Conservation (phyloP, 1,140 invertebrate species). For the Drosophila kikkawai region DNA sequence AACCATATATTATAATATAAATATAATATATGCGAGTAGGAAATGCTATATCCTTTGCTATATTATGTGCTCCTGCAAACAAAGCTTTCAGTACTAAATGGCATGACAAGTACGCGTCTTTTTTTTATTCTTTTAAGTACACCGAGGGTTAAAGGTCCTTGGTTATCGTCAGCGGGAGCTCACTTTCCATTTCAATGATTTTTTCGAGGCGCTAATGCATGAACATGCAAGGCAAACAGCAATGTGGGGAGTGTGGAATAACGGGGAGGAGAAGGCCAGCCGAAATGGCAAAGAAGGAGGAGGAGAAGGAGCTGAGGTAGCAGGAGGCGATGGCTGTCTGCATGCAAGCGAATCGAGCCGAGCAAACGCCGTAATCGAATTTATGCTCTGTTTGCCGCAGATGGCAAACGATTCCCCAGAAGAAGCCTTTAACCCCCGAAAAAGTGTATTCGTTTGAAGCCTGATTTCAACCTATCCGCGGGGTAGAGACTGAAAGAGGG, state of each 20-base stretch:
- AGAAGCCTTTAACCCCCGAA: conserved; percentile 2
- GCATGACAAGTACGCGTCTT: conserved; percentile 6
- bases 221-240: conserved; percentile 37
- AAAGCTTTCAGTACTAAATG: background rate
- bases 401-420: conserved; percentile 3
- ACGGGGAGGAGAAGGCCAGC: conserved; percentile 4
- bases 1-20: background rate
- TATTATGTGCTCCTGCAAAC: background rate
- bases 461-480: background rate
- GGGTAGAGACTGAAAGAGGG: no score
- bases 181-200: conserved; percentile 84
- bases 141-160: conserved; percentile 28
- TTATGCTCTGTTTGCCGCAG: conserved; percentile 60
- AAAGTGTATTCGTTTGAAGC: background rate
- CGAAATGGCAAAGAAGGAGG: background rate
- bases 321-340: conserved; percentile 10
- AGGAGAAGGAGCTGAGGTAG: background rate
- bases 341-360: conserved; percentile 50
- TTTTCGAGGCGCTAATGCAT: conserved; percentile 56
- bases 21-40: background rate
- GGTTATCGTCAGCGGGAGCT: conserved; percentile 24
- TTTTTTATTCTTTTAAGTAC: conserved; percentile 3
- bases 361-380: conserved; percentile 55
- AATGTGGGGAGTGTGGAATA: background rate
- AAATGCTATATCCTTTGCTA: background rate